phyloP scores from a whole-genome alignment of 23 tunicate genomes.

The Botrylloides violaceus region DNA sequence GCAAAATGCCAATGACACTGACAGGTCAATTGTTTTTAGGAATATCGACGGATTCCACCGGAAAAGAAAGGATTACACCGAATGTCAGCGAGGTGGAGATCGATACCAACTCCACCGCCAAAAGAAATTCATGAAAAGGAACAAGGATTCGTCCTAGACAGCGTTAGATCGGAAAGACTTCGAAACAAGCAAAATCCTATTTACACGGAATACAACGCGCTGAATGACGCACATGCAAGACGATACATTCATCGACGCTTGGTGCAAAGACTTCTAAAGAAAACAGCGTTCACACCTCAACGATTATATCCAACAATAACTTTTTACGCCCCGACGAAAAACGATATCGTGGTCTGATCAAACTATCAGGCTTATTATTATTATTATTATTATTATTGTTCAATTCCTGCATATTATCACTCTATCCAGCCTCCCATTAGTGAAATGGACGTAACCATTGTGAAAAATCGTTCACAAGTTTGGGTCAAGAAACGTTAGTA shows the following conservation, averaged over 20 bases:
- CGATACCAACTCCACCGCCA: conserved; percentile 80
- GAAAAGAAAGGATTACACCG: conserved; percentile 84
- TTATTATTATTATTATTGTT: too few species aligned
- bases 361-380: neutral
- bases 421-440: too few species aligned
- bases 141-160: conserved; percentile 57
- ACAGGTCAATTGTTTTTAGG: neutral
- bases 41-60: conserved; percentile 36
- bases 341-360: conserved; percentile 66
- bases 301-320: conserved; percentile 76
- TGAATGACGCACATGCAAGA: conserved; percentile 49
- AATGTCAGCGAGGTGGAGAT: conserved; percentile 80
- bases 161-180: conserved; percentile 53
- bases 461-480: too few species aligned
- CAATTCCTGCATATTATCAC: too few species aligned
- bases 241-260: conserved; percentile 59
- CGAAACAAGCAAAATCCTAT: conserved; percentile 87
- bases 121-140: conserved; percentile 29
- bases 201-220: conserved; percentile 62
- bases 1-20: too few species aligned
- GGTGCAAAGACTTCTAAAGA: conserved; percentile 64
- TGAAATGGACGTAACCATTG: too few species aligned
- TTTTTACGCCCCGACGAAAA: conserved; percentile 83
- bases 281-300: conserved; percentile 41
- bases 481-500: too few species aligned